Base-by-base conservation (phyloP, 1,140 invertebrate species). In the Drosophila mauritiana region DNA sequence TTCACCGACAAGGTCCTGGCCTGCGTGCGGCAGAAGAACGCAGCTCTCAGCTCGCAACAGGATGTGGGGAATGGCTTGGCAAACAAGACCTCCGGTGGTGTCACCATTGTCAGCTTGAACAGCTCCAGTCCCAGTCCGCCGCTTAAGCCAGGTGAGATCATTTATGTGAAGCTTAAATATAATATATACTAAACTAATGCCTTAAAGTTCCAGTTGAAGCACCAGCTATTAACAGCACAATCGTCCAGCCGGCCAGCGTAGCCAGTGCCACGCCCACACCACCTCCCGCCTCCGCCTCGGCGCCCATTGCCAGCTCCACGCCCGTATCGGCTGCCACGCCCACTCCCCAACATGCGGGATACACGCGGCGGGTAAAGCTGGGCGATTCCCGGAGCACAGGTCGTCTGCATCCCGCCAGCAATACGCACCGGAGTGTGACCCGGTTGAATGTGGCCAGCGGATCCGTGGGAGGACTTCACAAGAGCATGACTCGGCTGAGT, bases 401-500 rank as follows among this genome's bases (percentile, higher is more conserved):
- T 6, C 92, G 95, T 34, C 92, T 86, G 20, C 95, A 95, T 85
- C 95, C 95, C 5, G 94, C 95, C 12, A 94, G 94, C 42, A 95
- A 94, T 75, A 95, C 94, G 25, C 95, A 96, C 82, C 92, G 95
- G 36, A 96, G 95, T 90, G 96, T 96, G 94, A 96, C 95, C 0
- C 93, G 95, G 15, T 93, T 96, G 7, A 96, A 96, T 92, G 94
- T 96, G 74, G 94, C 94, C 53, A 94, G 94, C 39, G 95, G 95
- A 17, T 96, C 96, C 5, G 95, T 96, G 15, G 95, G 95, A 10
- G 96, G 95, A n/a, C 93, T 96, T 1, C 96, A 96, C 88, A 96
- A 96, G 88, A 96, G 96, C 86, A 96, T 96, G 95, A 96, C 96
- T n/a, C 93, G 96, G 40, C 91, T 96, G 42, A 96, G 95, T 67